A percentile compares a stretch with the other conserved stretches of the same genome.
These are phyloP conservation scores for Cephalopholis sonnerati DNA, from an alignment of 2,113 vertebrate species.

Conservation along the genomic window DNA sequence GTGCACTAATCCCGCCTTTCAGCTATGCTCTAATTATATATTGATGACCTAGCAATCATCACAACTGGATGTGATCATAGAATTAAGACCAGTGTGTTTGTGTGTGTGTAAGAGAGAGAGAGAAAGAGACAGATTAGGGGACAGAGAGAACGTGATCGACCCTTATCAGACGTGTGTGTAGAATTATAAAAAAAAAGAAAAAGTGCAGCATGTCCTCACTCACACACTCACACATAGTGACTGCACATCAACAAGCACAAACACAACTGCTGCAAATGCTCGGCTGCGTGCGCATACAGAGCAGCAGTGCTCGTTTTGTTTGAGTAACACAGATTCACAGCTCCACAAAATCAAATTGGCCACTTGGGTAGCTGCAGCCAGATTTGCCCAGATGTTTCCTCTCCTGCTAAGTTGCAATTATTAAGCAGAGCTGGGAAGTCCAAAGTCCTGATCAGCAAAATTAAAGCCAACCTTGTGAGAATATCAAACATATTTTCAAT, in stretches of 20 bases:
- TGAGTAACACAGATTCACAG: slow-evolving; percentile 45
- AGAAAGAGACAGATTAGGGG: neutral
- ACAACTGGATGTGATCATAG: slow-evolving; percentile 24
- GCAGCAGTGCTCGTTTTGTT: slow-evolving; percentile 18
- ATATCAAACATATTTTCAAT: neutral
- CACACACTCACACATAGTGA: too few relatives aligned
- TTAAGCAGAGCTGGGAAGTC: slow-evolving; percentile 16
- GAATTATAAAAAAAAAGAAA: neutral
- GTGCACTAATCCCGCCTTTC: slow-evolving; percentile 77
- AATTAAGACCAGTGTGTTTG: slow-evolving; percentile 5
- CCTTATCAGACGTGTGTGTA: slow-evolving; percentile 34
- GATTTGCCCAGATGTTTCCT: slow-evolving; percentile 48
- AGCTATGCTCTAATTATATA: slow-evolving; percentile 77
- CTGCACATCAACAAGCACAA: neutral
- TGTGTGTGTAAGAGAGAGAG: neutral
- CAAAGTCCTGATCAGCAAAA: slow-evolving; percentile 32
- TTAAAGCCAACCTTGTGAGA: slow-evolving; percentile 6
- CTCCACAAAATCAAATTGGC: slow-evolving; percentile 52
- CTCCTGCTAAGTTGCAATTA: slow-evolving; percentile 38
- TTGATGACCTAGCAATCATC: slow-evolving; percentile 77
- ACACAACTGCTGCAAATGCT: slow-evolving; percentile 15
- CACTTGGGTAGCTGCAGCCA: slow-evolving; percentile 33
- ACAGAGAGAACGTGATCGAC: neutral
- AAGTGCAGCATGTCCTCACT: neutral
- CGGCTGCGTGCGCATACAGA: neutral